Evolutionary conservation across 1,140 invertebrate genomes (phyloP).

Genomic region (Pseudomyrmex sp.): DNA sequence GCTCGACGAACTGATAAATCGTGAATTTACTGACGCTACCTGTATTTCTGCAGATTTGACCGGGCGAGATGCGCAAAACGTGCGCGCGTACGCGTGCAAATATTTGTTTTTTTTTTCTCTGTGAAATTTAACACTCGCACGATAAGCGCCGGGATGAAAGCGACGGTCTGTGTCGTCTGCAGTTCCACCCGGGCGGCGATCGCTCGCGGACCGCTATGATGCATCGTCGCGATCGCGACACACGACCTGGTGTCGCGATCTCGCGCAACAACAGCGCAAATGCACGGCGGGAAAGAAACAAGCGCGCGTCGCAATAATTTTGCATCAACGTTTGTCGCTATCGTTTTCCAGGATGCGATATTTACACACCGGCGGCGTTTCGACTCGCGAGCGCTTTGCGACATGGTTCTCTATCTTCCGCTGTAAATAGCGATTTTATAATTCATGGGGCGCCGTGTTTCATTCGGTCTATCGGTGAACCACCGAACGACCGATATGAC

Average conservation of each 20-base stretch:
- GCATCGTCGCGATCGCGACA: background rate
- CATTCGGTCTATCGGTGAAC: slow-evolving; percentile 63
- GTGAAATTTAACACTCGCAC: background rate
- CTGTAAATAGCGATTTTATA: slow-evolving; percentile 72
- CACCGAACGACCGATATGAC: slow-evolving; percentile 63
- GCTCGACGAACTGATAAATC: slow-evolving; percentile 71
- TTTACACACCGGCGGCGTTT: slow-evolving; percentile 37
- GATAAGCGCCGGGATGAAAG: background rate
- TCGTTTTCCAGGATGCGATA: slow-evolving; percentile 61
- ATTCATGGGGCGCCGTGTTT: slow-evolving; percentile 69
- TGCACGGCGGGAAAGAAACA: slow-evolving; percentile 21
- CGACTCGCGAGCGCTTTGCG: background rate
- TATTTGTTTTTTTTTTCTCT: slow-evolving; percentile 49
- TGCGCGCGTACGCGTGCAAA: slow-evolving; percentile 26
- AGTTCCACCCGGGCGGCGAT: background rate
- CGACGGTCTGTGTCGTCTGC: background rate
- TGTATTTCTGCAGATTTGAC: slow-evolving; percentile 54
- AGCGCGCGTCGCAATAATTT: slow-evolving; percentile 20
- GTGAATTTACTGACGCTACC: slow-evolving; percentile 67
- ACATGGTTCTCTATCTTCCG: slow-evolving; percentile 53
- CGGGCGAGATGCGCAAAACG: slow-evolving; percentile 9
- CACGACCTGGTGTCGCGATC: background rate
- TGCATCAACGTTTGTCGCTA: slow-evolving; percentile 22
- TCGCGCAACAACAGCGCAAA: slow-evolving; percentile 12
- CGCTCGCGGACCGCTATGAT: background rate